Evolutionary conservation across 2,888 invertebrate genomes (phyloP), one percentile per base, ranked within the genome.

Genomic region (Stegana nigrithorax): DNA sequence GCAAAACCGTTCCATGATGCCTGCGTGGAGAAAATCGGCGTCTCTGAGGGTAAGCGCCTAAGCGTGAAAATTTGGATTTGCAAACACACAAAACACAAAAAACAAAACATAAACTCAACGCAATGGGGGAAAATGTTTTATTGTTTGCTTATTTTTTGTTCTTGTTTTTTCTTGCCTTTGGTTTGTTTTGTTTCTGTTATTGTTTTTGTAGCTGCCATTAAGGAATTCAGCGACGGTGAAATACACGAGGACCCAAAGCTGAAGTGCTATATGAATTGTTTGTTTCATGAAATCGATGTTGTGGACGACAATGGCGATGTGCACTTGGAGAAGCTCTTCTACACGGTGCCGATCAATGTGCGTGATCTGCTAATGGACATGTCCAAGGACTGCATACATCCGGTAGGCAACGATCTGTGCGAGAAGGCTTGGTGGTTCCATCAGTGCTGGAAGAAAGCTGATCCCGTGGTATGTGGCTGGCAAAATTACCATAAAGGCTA

Each of bases 241-340:
- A 78, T 85, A 53, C 85, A 84, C 60, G 86, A 85, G 12, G 85
- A 85, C 59, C 83, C 83, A 66, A 81, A 78, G 45, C 75, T 85
- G 3, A 85, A 85, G 69, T 85, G 85, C 64, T 86, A 85, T 59
- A 85, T 86, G 85, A 83, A 85, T 70, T 85, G 85, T 67, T 64
- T 85, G 47, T 84, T 85, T 62, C 82, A 85, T 60, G 83, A 85
- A 65, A 75, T 83, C 57, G 73, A 80, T n/a, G 82, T 86, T 29
- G 82, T 85, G 14, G 82, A 85, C 62, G 83, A 80, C 29, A 81
- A 84, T 53, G 86, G 85, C n/a, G 84, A 85, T 67, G 82, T 86
- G 17, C 83, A 86, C 68, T 72, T 84, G 66, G 85, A 85, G 4
- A 79, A 71, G 56, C 63, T 86, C 1, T 82, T 76, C 23, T 68